Evolutionary conservation across 2,888 invertebrate genomes (phyloP), one percentile per base, ranked within the genome.

Genomic region (Mesorhabditis belari): DNA sequence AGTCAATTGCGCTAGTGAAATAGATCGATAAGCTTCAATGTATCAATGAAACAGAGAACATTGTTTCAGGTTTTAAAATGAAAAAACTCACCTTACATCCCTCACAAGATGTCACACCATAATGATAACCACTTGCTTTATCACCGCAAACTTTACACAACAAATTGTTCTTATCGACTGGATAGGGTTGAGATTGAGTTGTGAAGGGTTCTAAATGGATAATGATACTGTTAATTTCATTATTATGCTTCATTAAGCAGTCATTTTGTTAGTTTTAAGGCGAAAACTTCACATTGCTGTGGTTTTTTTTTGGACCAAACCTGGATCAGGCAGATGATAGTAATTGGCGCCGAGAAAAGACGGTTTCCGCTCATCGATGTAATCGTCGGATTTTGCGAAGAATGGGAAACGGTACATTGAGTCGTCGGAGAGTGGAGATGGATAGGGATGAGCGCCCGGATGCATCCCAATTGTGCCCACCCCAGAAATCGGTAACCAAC

Each of bases 21-120:
- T n/a, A n/a, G n/a, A n/a, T n/a, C n/a, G n/a, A n/a, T n/a, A n/a
- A n/a, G n/a, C n/a, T n/a, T n/a, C n/a, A n/a, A n/a, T n/a, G n/a
- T n/a, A n/a, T n/a, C n/a, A 9, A 35, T 35, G 35, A 35, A 35
- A 35, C 35, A n/a, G n/a, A n/a, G n/a, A n/a, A n/a, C n/a, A n/a
- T n/a, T n/a, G n/a, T n/a, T n/a, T n/a, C n/a, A 9, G n/a, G 2
- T 51, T 24, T 2, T 9, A n/a, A 2, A 35, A 35, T 35, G 12
- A 9, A 35, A 35, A 35, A 35, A 9, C n/a, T 84, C 85, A 93
- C 93, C 89, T 94, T 95, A 85, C 94, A 95, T 73, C 95, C 94
- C 84, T 95, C 94, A 84, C 94, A 95, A 71, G 92, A 92, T 68
- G 93, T 94, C 75, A 95, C 94, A 58, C 95, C 94, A 87, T 95